Conservation (phyloP, 1,140 invertebrate genomes). For the Magallana angulata region DNA sequence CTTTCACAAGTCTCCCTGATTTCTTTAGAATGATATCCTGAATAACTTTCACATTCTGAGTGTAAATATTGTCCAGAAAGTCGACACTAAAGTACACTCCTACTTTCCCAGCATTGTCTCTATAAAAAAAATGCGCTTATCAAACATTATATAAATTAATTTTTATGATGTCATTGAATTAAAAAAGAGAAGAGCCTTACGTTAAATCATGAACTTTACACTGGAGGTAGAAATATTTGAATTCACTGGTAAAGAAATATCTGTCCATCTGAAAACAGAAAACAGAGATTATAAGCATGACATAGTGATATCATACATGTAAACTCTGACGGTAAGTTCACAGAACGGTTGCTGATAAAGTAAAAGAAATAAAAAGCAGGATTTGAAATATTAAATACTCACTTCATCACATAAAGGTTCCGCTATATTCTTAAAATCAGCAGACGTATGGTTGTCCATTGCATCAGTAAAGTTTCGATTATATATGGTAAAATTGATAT, state of each 20-base stretch:
- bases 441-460: conserved; percentile 25
- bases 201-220: conserved; percentile 30
- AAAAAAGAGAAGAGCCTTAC: neutral
- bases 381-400: neutral
- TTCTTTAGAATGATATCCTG: conserved; percentile 54
- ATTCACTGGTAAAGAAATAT: conserved; percentile 48
- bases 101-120: conserved; percentile 50
- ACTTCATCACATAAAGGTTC: conserved; percentile 54
- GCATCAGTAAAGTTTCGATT: conserved; percentile 46
- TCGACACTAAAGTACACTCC: conserved; percentile 50
- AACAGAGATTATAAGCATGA: neutral
- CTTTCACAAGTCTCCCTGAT: conserved; percentile 44
- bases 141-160: neutral
- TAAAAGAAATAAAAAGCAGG: too few relatives aligned
- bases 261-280: conserved; percentile 43
- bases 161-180: neutral
- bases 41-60: conserved; percentile 41
- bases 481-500: conserved; percentile 53
- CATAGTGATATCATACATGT: neutral
- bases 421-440: conserved; percentile 37
- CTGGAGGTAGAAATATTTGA: conserved; percentile 29
- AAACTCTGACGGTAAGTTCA: too few relatives aligned
- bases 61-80: conserved; percentile 51
- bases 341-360: too few relatives aligned
- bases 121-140: conserved; percentile 4